Evolutionary conservation across 2,113 vertebrate genomes (phyloP), one percentile per base, ranked within the genome.

Genomic region (Henicopernis longicauda): DNA sequence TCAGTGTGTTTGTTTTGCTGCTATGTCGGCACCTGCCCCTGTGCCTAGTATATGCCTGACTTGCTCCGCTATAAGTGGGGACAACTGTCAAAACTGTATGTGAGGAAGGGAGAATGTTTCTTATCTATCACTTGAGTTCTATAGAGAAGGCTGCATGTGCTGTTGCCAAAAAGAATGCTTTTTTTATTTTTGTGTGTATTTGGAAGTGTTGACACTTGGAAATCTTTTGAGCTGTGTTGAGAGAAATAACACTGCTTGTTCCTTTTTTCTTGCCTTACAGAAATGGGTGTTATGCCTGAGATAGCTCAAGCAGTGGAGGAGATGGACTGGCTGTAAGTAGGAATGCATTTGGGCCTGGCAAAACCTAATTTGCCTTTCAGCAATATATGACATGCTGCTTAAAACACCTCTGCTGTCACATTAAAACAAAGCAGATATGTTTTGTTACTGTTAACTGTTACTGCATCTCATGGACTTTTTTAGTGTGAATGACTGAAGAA

Each of bases 271-370:
- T 97, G 91, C 82, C 18, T 82, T 95, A 29, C 97, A 99, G 99
- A 99, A 97, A 99, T 99, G 99, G 99, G 99, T 29, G 99, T 99
- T 72, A 99, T 99, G 99, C 98, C 99, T 61, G 99, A 99, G 97
- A 99, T 99, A 67, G 99, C 99, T n/a, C 99, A 99, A 98, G 99
- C 99, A 36, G 99, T 99, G 86, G 99, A 99, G 80, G 99, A 99
- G 95, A 98, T 99, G 99, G 99, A 99, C 93, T 99, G 99, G 99
- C 98, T 99, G 99, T 99, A 97, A 99, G 99, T 99, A 95, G 73
- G 20, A 86, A n/a, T 50, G 38, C 3, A 0, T 82, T 65, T 70
- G 29, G 22, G 50, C 22, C 44, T 74, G 50, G 26, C n/a, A 88
- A 66, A 31, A 23, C 63, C 20, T 50, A 22, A 79, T 54, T 65